These are phyloP conservation scores for Medauroidea extradentata DNA, from an alignment of 1,140 invertebrate species.

Conservation along the genomic window DNA sequence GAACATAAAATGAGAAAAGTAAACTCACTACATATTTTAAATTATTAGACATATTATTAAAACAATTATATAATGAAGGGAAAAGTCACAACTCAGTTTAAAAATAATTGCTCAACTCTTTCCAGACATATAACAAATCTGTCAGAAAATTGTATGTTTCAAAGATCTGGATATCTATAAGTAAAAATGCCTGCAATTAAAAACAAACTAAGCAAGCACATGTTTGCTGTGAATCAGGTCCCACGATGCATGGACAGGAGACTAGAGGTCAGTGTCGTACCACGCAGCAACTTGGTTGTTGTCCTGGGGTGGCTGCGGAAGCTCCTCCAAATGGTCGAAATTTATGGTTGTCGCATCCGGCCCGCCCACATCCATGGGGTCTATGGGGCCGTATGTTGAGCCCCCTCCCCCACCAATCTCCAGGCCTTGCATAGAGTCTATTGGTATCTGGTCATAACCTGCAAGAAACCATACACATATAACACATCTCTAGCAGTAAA, in stretches of 20 bases:
- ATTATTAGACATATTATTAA: too few relatives aligned
- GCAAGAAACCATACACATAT: too few relatives aligned
- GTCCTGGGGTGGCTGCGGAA: conserved; percentile 77
- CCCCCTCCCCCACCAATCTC: conserved; percentile 68
- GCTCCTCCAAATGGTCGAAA: conserved; percentile 76
- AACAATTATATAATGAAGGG: background rate
- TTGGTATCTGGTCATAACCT: conserved; percentile 96
- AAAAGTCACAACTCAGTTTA: conserved; percentile 6
- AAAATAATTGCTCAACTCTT: background rate
- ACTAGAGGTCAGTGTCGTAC: conserved; percentile 93
- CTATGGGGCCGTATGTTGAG: conserved; percentile 70
- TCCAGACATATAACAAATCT: background rate
- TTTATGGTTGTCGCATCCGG: conserved; percentile 69
- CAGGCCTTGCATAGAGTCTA: conserved; percentile 93
- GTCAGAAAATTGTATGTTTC: background rate
- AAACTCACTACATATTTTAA: too few relatives aligned
- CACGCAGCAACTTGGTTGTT: conserved; percentile 88
- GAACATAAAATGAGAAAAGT: too few relatives aligned
- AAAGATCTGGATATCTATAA: background rate
- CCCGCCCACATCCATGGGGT: conserved; percentile 77
- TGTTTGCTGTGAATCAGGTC: background rate
- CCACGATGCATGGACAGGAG: background rate
- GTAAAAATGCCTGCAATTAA: background rate
- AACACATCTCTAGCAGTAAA: too few relatives aligned
- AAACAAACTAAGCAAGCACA: background rate